Conservation (phyloP, 2,888 invertebrate species). For the Lissonota sp. region DNA sequence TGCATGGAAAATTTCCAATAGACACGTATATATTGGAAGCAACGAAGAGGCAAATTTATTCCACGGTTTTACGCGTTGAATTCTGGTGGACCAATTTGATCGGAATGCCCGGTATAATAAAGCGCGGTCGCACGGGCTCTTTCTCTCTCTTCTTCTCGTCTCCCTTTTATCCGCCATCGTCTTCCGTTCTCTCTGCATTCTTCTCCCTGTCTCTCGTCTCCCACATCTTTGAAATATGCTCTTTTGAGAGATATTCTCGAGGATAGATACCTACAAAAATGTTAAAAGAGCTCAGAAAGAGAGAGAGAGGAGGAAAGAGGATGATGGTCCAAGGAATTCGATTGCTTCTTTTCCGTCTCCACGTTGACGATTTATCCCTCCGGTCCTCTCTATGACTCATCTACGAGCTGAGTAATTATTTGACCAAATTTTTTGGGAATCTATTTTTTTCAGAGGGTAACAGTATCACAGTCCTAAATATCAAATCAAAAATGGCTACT, state of each 20-base stretch:
- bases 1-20: too few species aligned
- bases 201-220: conserved; percentile 26
- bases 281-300: conserved; percentile 52
- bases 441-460: too few species aligned
- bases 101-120: conserved; percentile 59
- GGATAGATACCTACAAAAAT: conserved; percentile 49
- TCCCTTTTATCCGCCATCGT: conserved; percentile 32
- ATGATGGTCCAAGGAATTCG: conserved; percentile 51
- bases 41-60: conserved; percentile 56
- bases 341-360: conserved; percentile 39
- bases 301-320: conserved; percentile 24
- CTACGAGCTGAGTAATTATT: not conserved
- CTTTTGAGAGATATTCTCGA: conserved; percentile 62
- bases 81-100: conserved; percentile 61
- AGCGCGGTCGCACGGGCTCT: conserved; percentile 41
- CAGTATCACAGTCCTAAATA: too few species aligned
- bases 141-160: conserved; percentile 21
- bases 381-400: conserved; percentile 42
- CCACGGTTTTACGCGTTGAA: conserved; percentile 50
- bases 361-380: conserved; percentile 46
- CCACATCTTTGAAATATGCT: not conserved
- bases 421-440: too few species aligned
- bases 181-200: conserved; percentile 46
- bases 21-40: conserved; percentile 1
- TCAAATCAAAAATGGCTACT: too few species aligned